A percentile compares a stretch with the other conserved stretches of the same genome.
Conservation (phyloP, 2,797 vertebrate genomes). For the Tarsius wallacei region DNA sequence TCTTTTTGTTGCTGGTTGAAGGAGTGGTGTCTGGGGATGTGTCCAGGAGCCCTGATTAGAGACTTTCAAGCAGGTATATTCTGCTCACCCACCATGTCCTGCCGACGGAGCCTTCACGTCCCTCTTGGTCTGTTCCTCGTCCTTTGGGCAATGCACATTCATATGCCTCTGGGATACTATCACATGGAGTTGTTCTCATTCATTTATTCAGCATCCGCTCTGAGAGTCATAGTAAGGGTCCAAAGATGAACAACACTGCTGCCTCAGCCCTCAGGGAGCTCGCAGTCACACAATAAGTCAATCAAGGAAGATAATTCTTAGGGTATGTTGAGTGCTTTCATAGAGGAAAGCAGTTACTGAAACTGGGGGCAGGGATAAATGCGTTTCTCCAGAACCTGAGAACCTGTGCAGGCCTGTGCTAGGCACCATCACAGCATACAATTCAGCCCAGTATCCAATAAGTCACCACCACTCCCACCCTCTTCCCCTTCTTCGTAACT, state of each 20-base stretch:
- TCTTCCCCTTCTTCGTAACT: background rate
- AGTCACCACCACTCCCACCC: background rate
- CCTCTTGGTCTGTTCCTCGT: background rate
- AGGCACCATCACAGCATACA: no score
- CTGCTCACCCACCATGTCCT: background rate
- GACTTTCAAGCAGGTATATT: background rate
- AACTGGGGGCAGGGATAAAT: background rate
- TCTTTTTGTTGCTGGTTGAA: background rate
- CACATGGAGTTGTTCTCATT: background rate
- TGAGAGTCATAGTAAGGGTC: background rate
- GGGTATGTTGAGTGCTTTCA: background rate
- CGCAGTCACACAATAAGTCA: background rate
- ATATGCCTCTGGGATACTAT: background rate
- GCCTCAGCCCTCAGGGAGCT: background rate
- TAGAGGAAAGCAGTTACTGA: background rate
- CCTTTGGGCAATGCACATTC: background rate
- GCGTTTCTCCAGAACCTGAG: background rate
- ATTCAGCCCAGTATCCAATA: no score
- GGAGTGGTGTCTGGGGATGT: background rate
- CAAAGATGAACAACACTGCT: background rate
- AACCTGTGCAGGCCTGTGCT: background rate
- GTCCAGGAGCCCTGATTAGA: background rate
- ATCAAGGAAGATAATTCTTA: background rate
- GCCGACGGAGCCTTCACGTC: background rate
- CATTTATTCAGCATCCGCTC: background rate